Percentiles rank a stretch among this genome's conserved stretches.
phyloP scores from a whole-genome alignment of 2,888 invertebrate species.

The Andrena chrysosceles region DNA sequence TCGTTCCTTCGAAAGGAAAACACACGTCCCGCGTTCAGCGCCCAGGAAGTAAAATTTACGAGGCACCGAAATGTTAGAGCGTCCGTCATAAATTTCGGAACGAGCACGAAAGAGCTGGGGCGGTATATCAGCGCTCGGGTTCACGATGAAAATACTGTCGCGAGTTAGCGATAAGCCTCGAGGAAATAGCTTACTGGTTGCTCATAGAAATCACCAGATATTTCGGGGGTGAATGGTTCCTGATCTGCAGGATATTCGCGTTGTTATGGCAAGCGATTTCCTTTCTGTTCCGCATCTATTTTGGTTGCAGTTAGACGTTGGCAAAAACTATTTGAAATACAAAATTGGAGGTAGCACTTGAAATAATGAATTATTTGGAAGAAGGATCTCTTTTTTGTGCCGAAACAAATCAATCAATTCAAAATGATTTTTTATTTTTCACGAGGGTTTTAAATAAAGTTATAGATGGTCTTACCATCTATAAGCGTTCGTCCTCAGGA shows the following conservation, averaged over 20 bases:
- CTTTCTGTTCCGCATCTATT: no score
- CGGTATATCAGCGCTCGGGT: constrained; percentile 49
- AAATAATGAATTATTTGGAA: no score
- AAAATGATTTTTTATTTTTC: no score
- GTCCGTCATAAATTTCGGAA: constrained; percentile 55
- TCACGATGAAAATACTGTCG: constrained; percentile 44
- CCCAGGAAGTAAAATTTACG: constrained; percentile 40
- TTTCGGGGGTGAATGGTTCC: background rate
- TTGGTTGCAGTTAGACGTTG: no score
- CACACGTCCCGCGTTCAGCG: constrained; percentile 31
- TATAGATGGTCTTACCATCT: no score
- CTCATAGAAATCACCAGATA: constrained; percentile 19
- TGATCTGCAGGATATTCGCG: background rate
- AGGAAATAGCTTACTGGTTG: constrained; percentile 29
- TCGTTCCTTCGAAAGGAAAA: constrained; percentile 39
- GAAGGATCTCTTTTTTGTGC: no score
- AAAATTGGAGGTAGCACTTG: no score
- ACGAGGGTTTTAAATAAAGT: no score
- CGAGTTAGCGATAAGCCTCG: constrained; percentile 34
- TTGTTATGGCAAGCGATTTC: background rate
- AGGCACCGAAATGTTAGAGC: constrained; percentile 49
- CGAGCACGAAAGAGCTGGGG: constrained; percentile 46
- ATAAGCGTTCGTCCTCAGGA: no score
- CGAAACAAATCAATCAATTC: no score
- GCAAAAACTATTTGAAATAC: no score